Evolutionary conservation across 2,113 vertebrate species (phyloP), one percentile per base, ranked within the genome.

Genomic region (Pao palembangensis): DNA sequence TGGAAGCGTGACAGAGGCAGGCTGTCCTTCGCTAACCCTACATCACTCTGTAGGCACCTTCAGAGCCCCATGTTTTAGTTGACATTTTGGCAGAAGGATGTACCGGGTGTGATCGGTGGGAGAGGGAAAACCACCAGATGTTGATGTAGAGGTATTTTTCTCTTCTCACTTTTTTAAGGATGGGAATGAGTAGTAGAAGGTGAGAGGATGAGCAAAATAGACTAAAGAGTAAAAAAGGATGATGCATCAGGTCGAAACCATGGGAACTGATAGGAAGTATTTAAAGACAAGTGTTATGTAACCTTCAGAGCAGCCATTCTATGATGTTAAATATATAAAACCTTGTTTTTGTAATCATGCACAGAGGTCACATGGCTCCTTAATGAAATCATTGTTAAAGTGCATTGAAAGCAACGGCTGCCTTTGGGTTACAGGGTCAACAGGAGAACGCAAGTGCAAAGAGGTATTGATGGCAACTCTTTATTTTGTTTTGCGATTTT

Each of bases 401-500:
- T 48, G 34, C 58, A 31, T 41, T 56, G 23, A 48, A 54, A 55
- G 4, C 8, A 61, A 47, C 55, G 61, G 53, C 66, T 65, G 46
- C 42, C 28, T 61, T 51, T 67, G 64, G 81, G 83, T 65, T 85
- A 73, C 76, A 75, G 51, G 71, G 76, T 72, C 54, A 75, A 16
- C 21, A 61, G 60, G 67, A 59, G 65, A 73, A 19, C 53, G 81
- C 67, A 84, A 21, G 74, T 81, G 51, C 8, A 54, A 56, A 71
- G 66, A 65, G 56, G 78, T 82, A 76, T 75, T 13, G 54, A 73
- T 64, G 71, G 78, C 23, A 69, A 72, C 80, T 88, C 78, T 85
- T 88, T 76, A 82, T 80, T 82, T 86, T 77, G 78, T 84, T 85
- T 87, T 83, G 67, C 79, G 66, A n/a, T 2, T 28, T 59, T 57